A percentile compares a stretch with the other conserved stretches of the same genome.
Conservation (phyloP, 2,888 invertebrate genomes). For the Drosophila maculinotata region DNA sequence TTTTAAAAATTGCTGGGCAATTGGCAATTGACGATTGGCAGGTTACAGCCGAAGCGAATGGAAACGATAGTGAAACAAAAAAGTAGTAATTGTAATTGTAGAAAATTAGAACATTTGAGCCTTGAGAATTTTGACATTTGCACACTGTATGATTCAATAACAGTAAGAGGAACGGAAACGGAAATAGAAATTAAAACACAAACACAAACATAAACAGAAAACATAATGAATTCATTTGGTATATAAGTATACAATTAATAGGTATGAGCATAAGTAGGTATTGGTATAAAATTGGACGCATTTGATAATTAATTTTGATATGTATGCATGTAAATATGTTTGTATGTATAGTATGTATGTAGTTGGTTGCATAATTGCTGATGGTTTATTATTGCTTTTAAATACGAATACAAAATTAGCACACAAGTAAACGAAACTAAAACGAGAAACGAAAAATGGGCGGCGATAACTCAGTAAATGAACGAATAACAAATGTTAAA, state of each 20-base stretch:
- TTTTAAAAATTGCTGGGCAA: too few relatives aligned
- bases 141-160: conserved; percentile 3
- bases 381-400: conserved; percentile 35
- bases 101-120: conserved; percentile 1
- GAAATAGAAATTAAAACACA: conserved; percentile 5
- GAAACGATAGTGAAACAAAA: too few relatives aligned
- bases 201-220: conserved; percentile 6
- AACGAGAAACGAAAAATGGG: conserved; percentile 32
- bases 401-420: conserved; percentile 57
- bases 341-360: conserved; percentile 7
- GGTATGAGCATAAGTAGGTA: conserved; percentile 20
- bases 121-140: not conserved
- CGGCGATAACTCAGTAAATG: conserved; percentile 14
- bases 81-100: not conserved
- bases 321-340: conserved; percentile 12
- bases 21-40: too few relatives aligned
- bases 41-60: not conserved
- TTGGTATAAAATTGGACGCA: conserved; percentile 11
- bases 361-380: conserved; percentile 28
- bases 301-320: conserved; percentile 16
- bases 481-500: conserved; percentile 18
- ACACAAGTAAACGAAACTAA: conserved; percentile 47
- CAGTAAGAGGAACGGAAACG: conserved; percentile 7
- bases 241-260: conserved; percentile 12
- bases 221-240: conserved; percentile 2